Conservation (phyloP, 2,113 vertebrate species). For the Pyxicephalus adspersus region DNA sequence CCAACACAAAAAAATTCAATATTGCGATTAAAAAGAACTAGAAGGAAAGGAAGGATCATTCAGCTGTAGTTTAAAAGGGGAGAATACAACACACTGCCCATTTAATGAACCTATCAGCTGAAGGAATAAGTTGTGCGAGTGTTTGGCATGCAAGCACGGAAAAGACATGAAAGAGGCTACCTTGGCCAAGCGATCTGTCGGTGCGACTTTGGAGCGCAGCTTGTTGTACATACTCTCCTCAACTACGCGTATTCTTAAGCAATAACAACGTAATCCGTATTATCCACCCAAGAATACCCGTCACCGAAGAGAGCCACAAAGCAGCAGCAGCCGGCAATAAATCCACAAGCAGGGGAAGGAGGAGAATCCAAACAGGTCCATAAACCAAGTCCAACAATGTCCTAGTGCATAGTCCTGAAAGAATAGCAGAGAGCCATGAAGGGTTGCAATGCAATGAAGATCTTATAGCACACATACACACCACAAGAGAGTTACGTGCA, state of each 20-base stretch:
- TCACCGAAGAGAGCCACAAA: constrained; percentile 99
- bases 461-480: constrained; percentile 43
- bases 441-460: constrained; percentile 60
- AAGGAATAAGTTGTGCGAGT: constrained; percentile 13
- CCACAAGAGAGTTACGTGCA: constrained; percentile 57
- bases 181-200: constrained; percentile 78
- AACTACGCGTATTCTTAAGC: constrained; percentile 99
- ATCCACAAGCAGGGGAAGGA: constrained; percentile 80
- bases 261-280: constrained; percentile 99
- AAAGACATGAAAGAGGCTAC: constrained; percentile 72
- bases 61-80: constrained; percentile 51
- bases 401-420: constrained; percentile 68
- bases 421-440: constrained; percentile 70
- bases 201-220: constrained; percentile 68
- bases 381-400: constrained; percentile 72
- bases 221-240: constrained; percentile 99
- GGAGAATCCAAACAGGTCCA: constrained; percentile 75
- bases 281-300: constrained; percentile 99
- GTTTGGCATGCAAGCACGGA: constrained; percentile 20
- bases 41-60: constrained; percentile 56
- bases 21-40: background rate
- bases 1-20: background rate
- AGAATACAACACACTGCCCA: constrained; percentile 50
- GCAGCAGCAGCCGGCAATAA: constrained; percentile 77
- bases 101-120: constrained; percentile 45